Base-by-base conservation (phyloP, 2,888 invertebrate genomes). In the Pinctada fucata region DNA sequence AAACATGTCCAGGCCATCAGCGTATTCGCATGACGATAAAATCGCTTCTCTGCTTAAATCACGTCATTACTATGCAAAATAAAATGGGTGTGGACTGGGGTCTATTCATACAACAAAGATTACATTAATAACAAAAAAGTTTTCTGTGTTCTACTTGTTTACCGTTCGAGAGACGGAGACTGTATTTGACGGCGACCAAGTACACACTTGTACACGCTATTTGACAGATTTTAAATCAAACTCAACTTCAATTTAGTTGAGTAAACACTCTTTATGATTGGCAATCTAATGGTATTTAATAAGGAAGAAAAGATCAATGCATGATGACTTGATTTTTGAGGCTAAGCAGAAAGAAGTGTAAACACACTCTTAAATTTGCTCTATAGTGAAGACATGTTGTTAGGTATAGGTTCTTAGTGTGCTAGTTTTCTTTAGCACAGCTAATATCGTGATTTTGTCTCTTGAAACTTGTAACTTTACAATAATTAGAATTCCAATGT, bases 171-270 rank as follows among this genome's bases (percentile, higher is more conserved):
- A 58, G 13, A 13, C 58, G 8, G 58, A 58, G 58, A 58, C 58
- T 58, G 58, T 58, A 58, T 6, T 58, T 58, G 58, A 58, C 58
- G 6, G 58, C 58, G 58, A 58, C 58, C 58, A 58, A 58, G 58
- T 58, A 58, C 58, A 58, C 58, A 58, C 58, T 58, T 58, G 58
- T 58, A 58, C 58, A 58, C 13, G 58, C 13, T 58, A 58, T 58
- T 58, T 68, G 68, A 68, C 68, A 68, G 47, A 16, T 45, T 68
- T 47, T 68, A 68, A 16, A 68, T 68, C 68, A 68, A 68, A 68
- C 47, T 68, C 13, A 68, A 68, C 31, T 68, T 68, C 47, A 68
- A 68, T 68, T 68, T 45, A 45, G 8, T 10, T 31, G 13, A 6
- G 68, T 68, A 68, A 68, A 68, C 47, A 68, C 58, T 58, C 58